Evolutionary conservation across 35 echinoderm and acorn worm genomes (phyloP), one percentile per base, ranked within the genome.

Genomic region (Patiria miniata): DNA sequence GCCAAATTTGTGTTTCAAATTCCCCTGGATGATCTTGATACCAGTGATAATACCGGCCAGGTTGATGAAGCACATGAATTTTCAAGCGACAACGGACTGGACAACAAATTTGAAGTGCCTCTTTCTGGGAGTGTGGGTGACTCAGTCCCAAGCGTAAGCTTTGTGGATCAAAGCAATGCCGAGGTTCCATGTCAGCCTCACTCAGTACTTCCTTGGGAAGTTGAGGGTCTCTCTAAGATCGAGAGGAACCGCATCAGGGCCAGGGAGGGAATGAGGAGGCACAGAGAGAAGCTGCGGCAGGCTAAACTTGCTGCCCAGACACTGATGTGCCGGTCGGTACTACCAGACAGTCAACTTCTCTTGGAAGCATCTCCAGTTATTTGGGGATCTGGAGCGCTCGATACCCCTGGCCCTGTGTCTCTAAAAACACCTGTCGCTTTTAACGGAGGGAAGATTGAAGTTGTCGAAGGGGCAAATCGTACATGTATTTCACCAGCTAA

Each of bases 231-330:
- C 26, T 32, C 65, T 8, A 73, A 73, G 34, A 73, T 73, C 29
- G 65, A 73, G 65, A 73, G 65, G 65, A 73, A 73, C 65, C 23
- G 65, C 26, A 73, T 73, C 65, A 73, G 65, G 34, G 65, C 65
- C 34, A 18, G 65, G 30, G 65, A 73, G 65, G 65, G 65, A 73
- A 73, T 73, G 65, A 22, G 65, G 65, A 73, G 65, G n/a, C 65
- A 73, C 65, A n/a, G 65, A 23, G 65, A 73, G 26, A 73, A 73
- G 65, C 29, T 73, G 65, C 23, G 34, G 65, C 23, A 32, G 65
- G 65, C 65, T 26, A 73, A 73, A 15, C 65, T 73, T 36, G 26
- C 65, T 30, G 34, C 23, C 65, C 65, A 73, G 8, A 34, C 26
- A 26, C 34, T 26, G 65, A 18, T 12, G 15, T 28, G 65, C 65